These are phyloP conservation scores for Spermophilus dauricus DNA, from an alignment of 2,113 vertebrate genomes.

Conservation along the genomic window DNA sequence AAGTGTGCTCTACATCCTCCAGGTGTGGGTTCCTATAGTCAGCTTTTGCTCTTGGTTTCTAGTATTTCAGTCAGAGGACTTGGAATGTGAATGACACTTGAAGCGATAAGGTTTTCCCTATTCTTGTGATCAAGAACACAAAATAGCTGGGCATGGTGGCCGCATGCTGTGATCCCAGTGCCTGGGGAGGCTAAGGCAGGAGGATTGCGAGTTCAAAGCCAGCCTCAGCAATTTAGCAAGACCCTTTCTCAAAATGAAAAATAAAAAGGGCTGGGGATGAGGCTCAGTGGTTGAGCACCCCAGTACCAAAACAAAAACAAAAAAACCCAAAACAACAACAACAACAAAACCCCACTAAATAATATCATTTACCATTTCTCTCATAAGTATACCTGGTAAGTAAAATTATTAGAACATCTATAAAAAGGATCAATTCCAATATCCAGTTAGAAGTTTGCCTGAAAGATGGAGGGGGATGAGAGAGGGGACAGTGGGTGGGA, in stretches of 20 bases:
- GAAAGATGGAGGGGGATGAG: background rate
- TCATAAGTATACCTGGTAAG: background rate
- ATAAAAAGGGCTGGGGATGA: no score
- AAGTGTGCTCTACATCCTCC: background rate
- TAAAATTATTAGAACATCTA: background rate
- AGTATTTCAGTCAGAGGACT: background rate
- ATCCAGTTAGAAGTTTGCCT: background rate
- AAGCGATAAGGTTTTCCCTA: background rate
- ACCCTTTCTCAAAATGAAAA: no score
- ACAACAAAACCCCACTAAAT: no score
- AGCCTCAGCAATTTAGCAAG: no score
- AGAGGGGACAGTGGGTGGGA: rapidly evolving
- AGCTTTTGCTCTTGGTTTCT: background rate
- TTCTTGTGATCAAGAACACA: background rate
- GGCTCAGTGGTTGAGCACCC: no score
- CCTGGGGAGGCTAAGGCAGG: no score
- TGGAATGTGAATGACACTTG: background rate
- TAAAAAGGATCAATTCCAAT: background rate
- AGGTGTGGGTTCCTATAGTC: background rate
- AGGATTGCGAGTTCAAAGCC: no score
- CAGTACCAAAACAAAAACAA: no score
- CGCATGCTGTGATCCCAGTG: no score
- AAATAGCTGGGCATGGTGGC: no score
- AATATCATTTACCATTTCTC: background rate
- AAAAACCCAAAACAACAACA: no score